Evolutionary conservation across 2,888 invertebrate genomes (phyloP), one percentile per base, ranked within the genome.

Genomic region (Silvanus unidentatus): DNA sequence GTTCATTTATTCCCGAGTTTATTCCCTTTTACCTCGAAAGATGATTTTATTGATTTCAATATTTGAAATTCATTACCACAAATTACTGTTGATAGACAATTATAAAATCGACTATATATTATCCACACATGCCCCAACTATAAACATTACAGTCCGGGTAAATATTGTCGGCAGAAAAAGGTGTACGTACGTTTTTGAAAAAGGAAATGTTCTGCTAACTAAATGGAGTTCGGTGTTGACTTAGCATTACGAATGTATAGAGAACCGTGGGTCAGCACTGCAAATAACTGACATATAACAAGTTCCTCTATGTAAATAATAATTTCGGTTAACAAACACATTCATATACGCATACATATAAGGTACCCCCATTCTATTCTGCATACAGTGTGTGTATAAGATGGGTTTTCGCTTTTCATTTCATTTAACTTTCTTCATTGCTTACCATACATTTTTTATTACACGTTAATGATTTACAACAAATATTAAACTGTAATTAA

Each of bases 251-350:
- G 63, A 68, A 70, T 70, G 68, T 68, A 69, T 66, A 61, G 60
- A 53, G 59, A 57, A 58, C 59, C 62, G 62, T 57, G 65, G 68
- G 68, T 66, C 68, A 66, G 65, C 66, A 59, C 50, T 55, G 65
- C 66, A 66, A 68, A 68, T 68, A 66, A 65, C 66, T 66, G 66
- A 66, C 66, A 66, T 63, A 55, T 65, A 64, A 65, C 64, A 62
- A 64, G 62, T 65, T 66, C 70, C 63, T 71, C 71, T 69, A 60
- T 67, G 70, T 69, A 71, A 72, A 72, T 71, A 72, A 71, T 69
- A 72, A 72, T 72, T 71, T 71, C 68, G 63, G 67, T 70, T 71
- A 70, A 69, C 72, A 72, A 72, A 72, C 71, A 71, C 64, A 67
- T 65, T 68, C 61, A 57, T 65, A 64, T 42, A 36, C 12, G 12